Conservation (phyloP, 2,888 invertebrate species). For the Plebejus argus region DNA sequence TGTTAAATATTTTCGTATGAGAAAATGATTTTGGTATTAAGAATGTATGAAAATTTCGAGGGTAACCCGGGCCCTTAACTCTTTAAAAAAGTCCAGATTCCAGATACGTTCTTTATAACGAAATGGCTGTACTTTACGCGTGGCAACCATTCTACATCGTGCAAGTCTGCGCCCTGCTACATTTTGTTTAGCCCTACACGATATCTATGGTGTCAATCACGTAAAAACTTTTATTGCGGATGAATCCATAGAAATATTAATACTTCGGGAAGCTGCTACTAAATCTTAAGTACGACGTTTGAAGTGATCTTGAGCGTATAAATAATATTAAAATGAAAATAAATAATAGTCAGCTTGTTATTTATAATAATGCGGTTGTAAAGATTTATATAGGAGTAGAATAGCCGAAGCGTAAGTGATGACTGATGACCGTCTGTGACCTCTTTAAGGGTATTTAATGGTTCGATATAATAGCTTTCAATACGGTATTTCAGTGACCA, state of each 20-base stretch:
- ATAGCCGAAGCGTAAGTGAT: constrained; percentile 53
- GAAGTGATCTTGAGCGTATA: constrained; percentile 17
- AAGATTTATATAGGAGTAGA: constrained; percentile 36
- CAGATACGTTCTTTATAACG: not conserved
- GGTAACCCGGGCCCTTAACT: too few relatives aligned
- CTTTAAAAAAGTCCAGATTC: too few relatives aligned
- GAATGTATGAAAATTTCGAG: too few relatives aligned
- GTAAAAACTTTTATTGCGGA: too few relatives aligned
- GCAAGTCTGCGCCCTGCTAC: not conserved
- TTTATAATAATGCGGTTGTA: constrained; percentile 23
- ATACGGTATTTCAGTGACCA: not conserved
- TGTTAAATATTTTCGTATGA: too few relatives aligned
- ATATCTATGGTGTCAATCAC: not conserved
- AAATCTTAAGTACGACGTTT: constrained; percentile 17
- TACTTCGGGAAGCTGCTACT: not conserved
- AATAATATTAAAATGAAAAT: constrained; percentile 29
- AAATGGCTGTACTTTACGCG: not conserved
- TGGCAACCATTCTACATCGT: not conserved
- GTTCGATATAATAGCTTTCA: not conserved
- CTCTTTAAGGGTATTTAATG: constrained; percentile 46
- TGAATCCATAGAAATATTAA: not conserved
- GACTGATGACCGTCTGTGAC: constrained; percentile 55
- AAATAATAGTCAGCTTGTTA: constrained; percentile 28
- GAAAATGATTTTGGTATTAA: too few relatives aligned
- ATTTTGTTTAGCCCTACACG: not conserved